These are phyloP conservation scores for Picathartes gymnocephalus DNA, from an alignment of 2,113 vertebrate genomes.

Conservation along the genomic window DNA sequence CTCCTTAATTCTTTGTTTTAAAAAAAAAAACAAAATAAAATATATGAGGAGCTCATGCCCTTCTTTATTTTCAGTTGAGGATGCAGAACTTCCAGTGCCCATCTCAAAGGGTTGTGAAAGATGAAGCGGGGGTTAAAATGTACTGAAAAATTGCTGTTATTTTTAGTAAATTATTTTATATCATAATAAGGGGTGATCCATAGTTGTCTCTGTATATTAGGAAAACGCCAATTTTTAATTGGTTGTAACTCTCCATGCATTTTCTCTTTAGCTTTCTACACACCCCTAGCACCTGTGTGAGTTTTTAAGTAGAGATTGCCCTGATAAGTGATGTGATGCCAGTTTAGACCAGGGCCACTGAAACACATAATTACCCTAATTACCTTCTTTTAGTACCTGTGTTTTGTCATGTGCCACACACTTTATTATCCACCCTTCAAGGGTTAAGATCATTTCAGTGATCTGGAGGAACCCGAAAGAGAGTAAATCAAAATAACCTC, in stretches of 20 bases:
- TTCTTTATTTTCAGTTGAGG: neutral
- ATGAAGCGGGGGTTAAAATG: neutral
- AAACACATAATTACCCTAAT: neutral
- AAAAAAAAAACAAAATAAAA: neutral
- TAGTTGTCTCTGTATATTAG: neutral
- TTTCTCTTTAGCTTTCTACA: neutral
- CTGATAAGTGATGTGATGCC: neutral
- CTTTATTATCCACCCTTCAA: neutral
- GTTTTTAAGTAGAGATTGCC: neutral
- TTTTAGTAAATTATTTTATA: neutral
- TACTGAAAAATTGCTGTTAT: neutral
- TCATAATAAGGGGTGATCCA: neutral
- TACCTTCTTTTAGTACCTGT: neutral
- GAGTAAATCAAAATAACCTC: neutral
- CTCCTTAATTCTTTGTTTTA: neutral
- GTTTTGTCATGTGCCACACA: neutral
- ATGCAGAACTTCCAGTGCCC: neutral
- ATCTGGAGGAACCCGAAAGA: neutral
- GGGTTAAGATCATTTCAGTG: neutral
- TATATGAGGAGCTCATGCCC: neutral
- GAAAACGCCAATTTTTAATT: neutral
- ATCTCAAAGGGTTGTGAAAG: neutral
- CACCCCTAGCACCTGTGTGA: neutral
- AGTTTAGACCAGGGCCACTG: neutral
- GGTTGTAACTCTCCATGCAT: neutral